phyloP scores from a whole-genome alignment of 2,113 vertebrate species.

The Sterna hirundo region DNA sequence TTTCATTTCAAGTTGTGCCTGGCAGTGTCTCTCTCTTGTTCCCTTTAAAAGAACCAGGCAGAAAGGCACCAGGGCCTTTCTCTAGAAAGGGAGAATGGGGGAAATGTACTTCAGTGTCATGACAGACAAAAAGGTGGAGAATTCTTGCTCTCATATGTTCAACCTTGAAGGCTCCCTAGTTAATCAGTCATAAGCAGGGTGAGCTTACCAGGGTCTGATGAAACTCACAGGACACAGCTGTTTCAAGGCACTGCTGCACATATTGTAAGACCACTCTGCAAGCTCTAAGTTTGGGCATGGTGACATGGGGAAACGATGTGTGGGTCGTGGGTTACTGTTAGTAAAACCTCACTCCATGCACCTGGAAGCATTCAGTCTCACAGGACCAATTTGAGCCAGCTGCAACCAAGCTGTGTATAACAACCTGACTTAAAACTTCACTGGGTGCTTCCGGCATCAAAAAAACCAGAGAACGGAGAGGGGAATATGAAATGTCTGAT shows the following conservation, averaged over 20 bases:
- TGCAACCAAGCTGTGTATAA: not conserved
- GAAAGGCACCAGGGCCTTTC: not conserved
- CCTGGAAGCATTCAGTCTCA: not conserved
- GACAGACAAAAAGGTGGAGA: not conserved
- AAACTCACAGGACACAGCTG: not conserved
- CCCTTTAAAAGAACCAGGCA: not conserved
- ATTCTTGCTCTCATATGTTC: not conserved
- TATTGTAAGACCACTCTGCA: not conserved
- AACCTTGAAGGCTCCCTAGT: not conserved
- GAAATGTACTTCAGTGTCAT: not conserved
- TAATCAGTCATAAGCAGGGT: not conserved
- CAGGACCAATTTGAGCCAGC: not conserved
- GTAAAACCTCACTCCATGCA: not conserved
- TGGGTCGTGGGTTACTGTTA: not conserved
- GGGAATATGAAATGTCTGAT: not conserved
- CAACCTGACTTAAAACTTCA: not conserved
- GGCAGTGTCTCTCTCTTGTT: not conserved
- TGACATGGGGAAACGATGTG: not conserved
- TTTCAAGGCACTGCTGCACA: not conserved
- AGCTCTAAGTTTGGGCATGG: not conserved
- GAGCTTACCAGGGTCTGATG: not conserved
- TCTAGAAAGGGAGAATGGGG: not conserved
- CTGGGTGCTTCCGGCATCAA: not conserved
- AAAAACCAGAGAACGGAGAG: not conserved
- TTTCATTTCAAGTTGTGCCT: slow-evolving; percentile 29